phyloP scores from a whole-genome alignment of 2,888 invertebrate species.

The Thereva nobilitata region DNA sequence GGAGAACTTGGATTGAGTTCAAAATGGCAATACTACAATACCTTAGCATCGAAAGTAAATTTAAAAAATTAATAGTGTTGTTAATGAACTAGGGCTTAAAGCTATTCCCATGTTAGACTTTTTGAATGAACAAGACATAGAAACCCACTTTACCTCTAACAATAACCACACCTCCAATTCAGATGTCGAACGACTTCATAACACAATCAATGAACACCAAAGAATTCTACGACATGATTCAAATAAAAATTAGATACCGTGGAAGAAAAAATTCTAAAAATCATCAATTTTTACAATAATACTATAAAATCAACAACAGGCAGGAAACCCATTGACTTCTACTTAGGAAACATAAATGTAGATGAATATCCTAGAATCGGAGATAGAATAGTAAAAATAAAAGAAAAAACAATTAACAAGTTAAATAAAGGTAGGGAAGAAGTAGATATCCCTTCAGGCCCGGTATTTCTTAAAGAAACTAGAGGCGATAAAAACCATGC shows the following conservation, averaged over 20 bases:
- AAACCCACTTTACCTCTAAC: constrained; percentile 9
- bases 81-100: constrained; percentile 19
- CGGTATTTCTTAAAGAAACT: constrained; percentile 4
- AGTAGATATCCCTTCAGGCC: background rate
- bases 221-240: constrained; percentile 5
- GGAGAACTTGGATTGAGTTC: no score
- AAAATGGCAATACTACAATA: constrained; percentile 20
- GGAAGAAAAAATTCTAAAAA: constrained; percentile 11
- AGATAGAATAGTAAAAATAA: constrained; percentile 2
- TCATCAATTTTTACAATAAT: constrained; percentile 16
- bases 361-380: background rate
- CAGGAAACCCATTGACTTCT: no score
- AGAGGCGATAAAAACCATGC: constrained; percentile 4
- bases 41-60: background rate
- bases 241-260: background rate
- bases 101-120: background rate
- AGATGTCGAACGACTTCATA: constrained; percentile 4
- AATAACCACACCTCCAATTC: constrained; percentile 12
- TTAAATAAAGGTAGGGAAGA: constrained; percentile 9
- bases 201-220: constrained; percentile 2
- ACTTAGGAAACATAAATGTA: no score
- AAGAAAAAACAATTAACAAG: constrained; percentile 7
- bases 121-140: background rate
- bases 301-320: background rate
- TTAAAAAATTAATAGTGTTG: constrained; percentile 16